Conservation (phyloP, 2,888 invertebrate species). For the Conchocele bisecta region DNA sequence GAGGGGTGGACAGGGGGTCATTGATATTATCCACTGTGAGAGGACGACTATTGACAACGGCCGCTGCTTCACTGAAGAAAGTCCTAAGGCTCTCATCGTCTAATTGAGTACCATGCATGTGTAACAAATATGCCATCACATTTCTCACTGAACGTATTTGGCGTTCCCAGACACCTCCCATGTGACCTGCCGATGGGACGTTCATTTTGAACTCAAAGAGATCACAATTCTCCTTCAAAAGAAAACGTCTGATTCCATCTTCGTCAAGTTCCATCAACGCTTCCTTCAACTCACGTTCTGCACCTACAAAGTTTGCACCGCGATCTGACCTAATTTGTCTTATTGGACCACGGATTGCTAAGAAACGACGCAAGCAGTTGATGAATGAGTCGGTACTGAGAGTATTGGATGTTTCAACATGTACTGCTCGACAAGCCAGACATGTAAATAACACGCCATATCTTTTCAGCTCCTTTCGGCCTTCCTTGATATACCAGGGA, state of each 20-base stretch:
- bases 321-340: conserved; percentile 38
- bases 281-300: conserved; percentile 26
- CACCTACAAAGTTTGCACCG: conserved; percentile 52
- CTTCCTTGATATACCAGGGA: conserved; percentile 7
- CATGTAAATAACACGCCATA: conserved; percentile 40
- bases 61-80: conserved; percentile 36
- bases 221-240: conserved; percentile 12
- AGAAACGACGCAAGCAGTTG: conserved; percentile 33
- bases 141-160: conserved; percentile 31
- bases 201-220: conserved; percentile 12
- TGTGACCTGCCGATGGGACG: conserved; percentile 27
- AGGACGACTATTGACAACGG: conserved; percentile 58
- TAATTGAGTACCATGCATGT: not conserved
- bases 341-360: conserved; percentile 24
- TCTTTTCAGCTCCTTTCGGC: conserved; percentile 29
- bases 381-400: conserved; percentile 38
- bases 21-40: no score
- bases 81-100: conserved; percentile 38
- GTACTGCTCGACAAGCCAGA: conserved; percentile 24
- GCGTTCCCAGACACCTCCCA: conserved; percentile 48
- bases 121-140: conserved; percentile 20
- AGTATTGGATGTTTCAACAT: conserved; percentile 26
- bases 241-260: conserved; percentile 4
- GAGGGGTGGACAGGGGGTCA: no score
- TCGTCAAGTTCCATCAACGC: not conserved